Evolutionary conservation across 2,113 vertebrate genomes (phyloP), one percentile per base, ranked within the genome.

Genomic region (Cnemophilus loriae): DNA sequence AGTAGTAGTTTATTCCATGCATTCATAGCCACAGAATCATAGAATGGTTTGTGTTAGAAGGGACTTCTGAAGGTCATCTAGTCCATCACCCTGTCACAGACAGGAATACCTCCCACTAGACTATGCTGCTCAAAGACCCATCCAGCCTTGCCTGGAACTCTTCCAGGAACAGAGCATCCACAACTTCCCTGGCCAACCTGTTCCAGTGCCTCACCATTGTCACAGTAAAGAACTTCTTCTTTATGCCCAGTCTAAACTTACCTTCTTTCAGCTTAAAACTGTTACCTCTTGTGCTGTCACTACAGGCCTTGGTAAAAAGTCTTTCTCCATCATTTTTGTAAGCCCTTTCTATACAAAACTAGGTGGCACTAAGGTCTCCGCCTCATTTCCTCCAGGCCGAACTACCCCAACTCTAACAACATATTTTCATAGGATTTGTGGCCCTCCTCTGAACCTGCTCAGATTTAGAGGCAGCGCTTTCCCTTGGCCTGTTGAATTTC

Each of bases 121-220:
- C 2, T 33, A 59, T 17, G 4, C 11, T 81, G 11, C 41, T 55
- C 6, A 41, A 68, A 84, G 13, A 5, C 32, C 12, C 2, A 24
- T 49, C 27, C 11, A 47, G 11, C 24, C 32, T 44, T 15, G 27
- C 7, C 20, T 42, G n/a, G 19, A 80, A 46, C 9, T n/a, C 7
- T 63, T 44, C 19, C 32, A 64, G 22, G 16, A 6, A 30, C 3
- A 6, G 3, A 20, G 5, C 16, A 80, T 16, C 33, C 41, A 28
- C 33, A 50, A 0, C 1, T 16, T 53, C 28, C n/a, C 53, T 50
- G 26, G 14, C 3, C 3, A 55, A 23, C 14, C 8, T 27, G 4
- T 57, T 81, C 11, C 44, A 78, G 10, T 52, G 17, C 10, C 32
- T 61, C 11, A 53, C 4, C 12, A 32, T 7, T 27, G 7, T 64